These are phyloP conservation scores for Eunapius fragilis DNA, from an alignment of 37 sponge, comb jelly and placozoan genomes.

Conservation along the genomic window DNA sequence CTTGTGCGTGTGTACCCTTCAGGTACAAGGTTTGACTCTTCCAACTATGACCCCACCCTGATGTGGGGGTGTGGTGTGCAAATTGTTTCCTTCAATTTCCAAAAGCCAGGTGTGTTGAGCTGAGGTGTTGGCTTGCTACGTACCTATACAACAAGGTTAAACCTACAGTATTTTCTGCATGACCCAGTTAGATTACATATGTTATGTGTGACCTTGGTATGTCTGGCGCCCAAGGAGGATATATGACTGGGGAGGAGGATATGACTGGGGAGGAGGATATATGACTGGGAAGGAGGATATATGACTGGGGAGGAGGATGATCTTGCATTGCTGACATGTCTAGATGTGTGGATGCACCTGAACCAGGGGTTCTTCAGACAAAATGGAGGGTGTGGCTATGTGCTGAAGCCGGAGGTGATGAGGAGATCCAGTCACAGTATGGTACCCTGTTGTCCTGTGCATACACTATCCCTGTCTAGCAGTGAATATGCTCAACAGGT, in stretches of 20 bases:
- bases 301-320: no score
- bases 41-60: slow-evolving; percentile 36
- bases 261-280: no score
- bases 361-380: slow-evolving; percentile 44
- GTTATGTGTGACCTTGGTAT: no score
- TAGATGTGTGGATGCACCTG: slow-evolving; percentile 13
- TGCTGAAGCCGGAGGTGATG: slow-evolving; percentile 45
- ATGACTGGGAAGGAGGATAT: no score
- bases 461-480: background rate
- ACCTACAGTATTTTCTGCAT: no score
- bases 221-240: no score
- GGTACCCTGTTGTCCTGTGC: background rate
- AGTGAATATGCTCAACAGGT: slow-evolving; percentile 3
- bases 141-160: no score
- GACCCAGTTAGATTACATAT: no score
- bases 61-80: slow-evolving; percentile 47
- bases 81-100: slow-evolving; percentile 36
- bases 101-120: slow-evolving; percentile 30
- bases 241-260: no score
- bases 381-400: slow-evolving; percentile 60
- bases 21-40: slow-evolving; percentile 22
- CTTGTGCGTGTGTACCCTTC: slow-evolving; percentile 31
- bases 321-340: background rate
- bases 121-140: background rate
- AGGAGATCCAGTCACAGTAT: background rate